Evolutionary conservation across 2,888 invertebrate species (phyloP).

Genomic region (Falcaria lacertinaria): DNA sequence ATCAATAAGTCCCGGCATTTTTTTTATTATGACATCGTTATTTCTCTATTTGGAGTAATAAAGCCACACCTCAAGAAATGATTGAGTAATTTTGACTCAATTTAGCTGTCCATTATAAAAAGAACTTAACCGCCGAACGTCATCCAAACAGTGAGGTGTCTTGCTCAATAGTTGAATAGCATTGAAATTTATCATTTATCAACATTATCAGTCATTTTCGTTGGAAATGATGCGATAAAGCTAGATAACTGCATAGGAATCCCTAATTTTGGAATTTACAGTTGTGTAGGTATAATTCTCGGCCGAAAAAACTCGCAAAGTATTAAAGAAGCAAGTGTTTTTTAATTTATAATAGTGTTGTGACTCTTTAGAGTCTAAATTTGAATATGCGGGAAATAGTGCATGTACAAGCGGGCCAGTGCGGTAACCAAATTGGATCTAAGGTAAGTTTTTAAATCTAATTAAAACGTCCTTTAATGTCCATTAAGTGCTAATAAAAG

Average conservation of each 20-base stretch:
- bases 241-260: background rate
- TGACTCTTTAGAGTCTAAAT: background rate
- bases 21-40: too few species aligned
- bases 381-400: slow-evolving; percentile 94
- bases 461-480: background rate
- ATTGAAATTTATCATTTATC: background rate
- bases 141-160: background rate
- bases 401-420: slow-evolving; percentile 95
- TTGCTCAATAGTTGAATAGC: background rate
- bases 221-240: background rate
- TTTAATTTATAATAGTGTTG: background rate
- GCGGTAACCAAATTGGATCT: slow-evolving; percentile 96
- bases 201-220: background rate
- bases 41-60: too few species aligned
- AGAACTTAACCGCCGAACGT: background rate
- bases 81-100: background rate
- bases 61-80: background rate
- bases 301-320: background rate
- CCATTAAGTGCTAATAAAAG: too few species aligned
- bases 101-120: background rate
- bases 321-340: background rate
- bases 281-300: background rate
- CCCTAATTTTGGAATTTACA: background rate
- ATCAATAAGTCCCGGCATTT: too few species aligned
- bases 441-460: slow-evolving; percentile 80